Conservation (phyloP, 2,888 invertebrate genomes). For the Pyrrhia umbra region DNA sequence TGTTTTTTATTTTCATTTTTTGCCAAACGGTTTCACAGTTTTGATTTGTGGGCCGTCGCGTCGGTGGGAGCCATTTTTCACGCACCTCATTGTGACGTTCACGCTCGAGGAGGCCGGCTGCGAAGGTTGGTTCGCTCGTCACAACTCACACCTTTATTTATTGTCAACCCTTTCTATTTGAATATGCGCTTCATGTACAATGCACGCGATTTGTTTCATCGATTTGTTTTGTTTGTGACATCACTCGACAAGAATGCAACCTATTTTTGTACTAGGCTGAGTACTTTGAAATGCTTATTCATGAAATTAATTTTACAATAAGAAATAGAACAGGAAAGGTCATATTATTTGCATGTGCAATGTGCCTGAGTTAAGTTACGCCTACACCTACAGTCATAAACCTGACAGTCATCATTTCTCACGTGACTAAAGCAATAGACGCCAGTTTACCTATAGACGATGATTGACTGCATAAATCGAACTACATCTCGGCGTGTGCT, state of each 20-base stretch:
- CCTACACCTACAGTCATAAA: background rate
- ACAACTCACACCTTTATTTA: constrained; percentile 75
- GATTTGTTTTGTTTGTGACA: constrained; percentile 21
- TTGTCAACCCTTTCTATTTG: constrained; percentile 62
- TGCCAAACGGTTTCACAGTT: constrained; percentile 76
- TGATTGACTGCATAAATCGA: background rate
- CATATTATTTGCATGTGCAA: background rate
- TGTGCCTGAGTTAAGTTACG: constrained; percentile 10
- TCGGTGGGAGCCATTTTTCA: constrained; percentile 81
- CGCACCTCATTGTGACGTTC: constrained; percentile 81
- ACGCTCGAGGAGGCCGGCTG: constrained; percentile 72
- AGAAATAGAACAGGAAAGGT: background rate
- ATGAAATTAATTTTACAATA: background rate
- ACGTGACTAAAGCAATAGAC: background rate
- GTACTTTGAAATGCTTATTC: background rate
- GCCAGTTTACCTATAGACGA: background rate
- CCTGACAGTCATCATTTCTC: background rate
- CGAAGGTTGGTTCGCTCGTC: constrained; percentile 73
- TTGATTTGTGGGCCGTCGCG: constrained; percentile 83
- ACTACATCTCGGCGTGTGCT: too few species aligned
- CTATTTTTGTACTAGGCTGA: background rate
- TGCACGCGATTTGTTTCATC: constrained; percentile 57
- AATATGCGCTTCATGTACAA: constrained; percentile 66
- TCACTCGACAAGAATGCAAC: background rate
- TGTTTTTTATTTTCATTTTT: constrained; percentile 73